Conservation (phyloP, 2,888 invertebrate genomes). For the Pelosia muscerda region DNA sequence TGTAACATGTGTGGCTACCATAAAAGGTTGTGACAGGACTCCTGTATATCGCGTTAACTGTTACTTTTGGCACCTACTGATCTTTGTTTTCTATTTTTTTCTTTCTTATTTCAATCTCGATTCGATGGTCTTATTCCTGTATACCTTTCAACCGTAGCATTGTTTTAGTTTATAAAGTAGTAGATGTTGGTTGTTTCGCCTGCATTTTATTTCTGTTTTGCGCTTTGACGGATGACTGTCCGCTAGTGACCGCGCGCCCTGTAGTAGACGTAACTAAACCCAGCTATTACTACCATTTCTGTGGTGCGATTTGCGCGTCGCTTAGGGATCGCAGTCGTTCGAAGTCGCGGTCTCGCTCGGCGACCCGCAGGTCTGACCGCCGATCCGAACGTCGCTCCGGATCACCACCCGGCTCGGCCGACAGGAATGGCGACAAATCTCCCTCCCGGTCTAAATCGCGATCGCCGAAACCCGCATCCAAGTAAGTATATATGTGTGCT, state of each 20-base stretch:
- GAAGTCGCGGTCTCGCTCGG: constrained; percentile 71
- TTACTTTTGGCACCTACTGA: no score
- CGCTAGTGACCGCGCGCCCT: constrained; percentile 6
- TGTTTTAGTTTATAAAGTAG: not conserved
- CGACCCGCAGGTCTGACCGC: constrained; percentile 63
- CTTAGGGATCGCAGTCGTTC: constrained; percentile 79
- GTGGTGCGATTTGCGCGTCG: constrained; percentile 54
- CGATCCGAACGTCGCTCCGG: constrained; percentile 56
- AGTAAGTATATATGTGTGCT: constrained; percentile 74
- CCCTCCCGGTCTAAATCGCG: constrained; percentile 80
- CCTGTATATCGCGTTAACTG: no score
- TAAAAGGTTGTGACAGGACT: no score
- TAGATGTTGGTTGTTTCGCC: not conserved
- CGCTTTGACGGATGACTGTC: constrained; percentile 11
- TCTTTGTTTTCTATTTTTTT: not conserved
- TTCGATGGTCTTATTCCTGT: not conserved
- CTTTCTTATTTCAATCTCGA: not conserved
- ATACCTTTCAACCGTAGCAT: not conserved
- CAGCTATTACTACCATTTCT: constrained; percentile 48
- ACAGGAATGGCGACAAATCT: constrained; percentile 67
- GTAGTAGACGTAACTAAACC: constrained; percentile 50
- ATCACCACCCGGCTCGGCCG: constrained; percentile 51
- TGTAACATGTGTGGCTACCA: no score
- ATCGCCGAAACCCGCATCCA: constrained; percentile 76
- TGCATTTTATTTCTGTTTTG: constrained; percentile 7